Evolutionary conservation across 2,797 vertebrate species (phyloP).

Genomic region (Cryptoprocta ferox): DNA sequence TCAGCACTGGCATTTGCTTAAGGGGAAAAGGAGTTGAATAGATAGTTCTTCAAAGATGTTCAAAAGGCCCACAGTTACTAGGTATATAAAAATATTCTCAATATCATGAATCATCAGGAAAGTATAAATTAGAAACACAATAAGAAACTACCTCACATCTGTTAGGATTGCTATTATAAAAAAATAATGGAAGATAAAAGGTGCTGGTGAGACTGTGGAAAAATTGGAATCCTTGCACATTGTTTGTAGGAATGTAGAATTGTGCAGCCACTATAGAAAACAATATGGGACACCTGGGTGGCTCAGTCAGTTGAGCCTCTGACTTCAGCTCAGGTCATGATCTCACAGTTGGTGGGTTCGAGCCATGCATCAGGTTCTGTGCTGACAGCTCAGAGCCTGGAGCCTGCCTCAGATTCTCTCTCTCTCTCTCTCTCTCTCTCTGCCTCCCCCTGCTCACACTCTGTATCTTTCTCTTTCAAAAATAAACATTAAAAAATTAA

Average conservation of each 20-base stretch:
- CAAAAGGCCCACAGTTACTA: not conserved
- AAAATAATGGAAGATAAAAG: not conserved
- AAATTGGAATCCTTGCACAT: not conserved
- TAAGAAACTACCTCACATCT: not conserved
- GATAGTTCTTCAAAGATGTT: not conserved
- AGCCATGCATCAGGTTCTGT: too few relatives aligned
- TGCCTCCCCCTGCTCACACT: too few relatives aligned
- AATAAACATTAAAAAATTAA: too few relatives aligned
- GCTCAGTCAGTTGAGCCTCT: too few relatives aligned
- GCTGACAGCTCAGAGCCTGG: too few relatives aligned
- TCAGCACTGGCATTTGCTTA: not conserved
- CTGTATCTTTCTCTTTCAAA: too few relatives aligned
- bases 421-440: too few relatives aligned
- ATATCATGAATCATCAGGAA: not conserved
- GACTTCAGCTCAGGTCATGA: too few relatives aligned
- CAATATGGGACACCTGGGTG: not conserved
- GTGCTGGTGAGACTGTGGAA: not conserved
- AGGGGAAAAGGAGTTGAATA: not conserved
- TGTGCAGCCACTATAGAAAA: not conserved
- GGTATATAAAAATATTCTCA: not conserved
- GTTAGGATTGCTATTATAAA: not conserved
- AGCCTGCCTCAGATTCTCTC: too few relatives aligned
- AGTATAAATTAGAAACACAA: not conserved
- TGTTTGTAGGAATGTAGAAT: not conserved
- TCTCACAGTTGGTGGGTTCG: too few relatives aligned